These are phyloP conservation scores for Anorthoa munda DNA, from an alignment of 2,888 invertebrate species.

Conservation along the genomic window DNA sequence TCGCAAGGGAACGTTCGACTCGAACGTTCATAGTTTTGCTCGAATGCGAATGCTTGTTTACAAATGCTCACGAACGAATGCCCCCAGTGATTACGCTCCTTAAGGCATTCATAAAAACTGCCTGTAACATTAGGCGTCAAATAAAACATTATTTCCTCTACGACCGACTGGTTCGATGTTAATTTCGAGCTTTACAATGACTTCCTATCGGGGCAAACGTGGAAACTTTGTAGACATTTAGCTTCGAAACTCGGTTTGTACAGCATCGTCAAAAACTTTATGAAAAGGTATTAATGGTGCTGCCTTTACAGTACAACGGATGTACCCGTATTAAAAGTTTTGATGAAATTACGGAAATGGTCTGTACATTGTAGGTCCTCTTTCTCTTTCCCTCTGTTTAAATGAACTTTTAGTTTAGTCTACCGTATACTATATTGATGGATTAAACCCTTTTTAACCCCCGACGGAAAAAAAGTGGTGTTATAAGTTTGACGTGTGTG, in stretches of 20 bases:
- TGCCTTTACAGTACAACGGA: constrained; percentile 51
- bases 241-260: constrained; percentile 37
- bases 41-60: too few species aligned
- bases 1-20: too few species aligned
- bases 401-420: constrained; percentile 22
- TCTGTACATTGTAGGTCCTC: neutral
- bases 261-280: constrained; percentile 52
- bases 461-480: too few species aligned
- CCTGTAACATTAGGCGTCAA: constrained; percentile 35
- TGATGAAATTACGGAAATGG: constrained; percentile 53
- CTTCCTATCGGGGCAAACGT: constrained; percentile 49
- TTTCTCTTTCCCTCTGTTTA: constrained; percentile 11
- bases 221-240: constrained; percentile 55
- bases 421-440: constrained; percentile 20
- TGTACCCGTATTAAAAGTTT: constrained; percentile 62
- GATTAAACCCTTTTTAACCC: neutral
- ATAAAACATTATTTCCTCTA: constrained; percentile 46
- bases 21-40: too few species aligned
- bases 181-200: constrained; percentile 50
- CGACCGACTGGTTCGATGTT: constrained; percentile 38
- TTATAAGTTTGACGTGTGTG: too few species aligned
- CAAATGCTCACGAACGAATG: too few species aligned
- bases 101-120: constrained; percentile 67
- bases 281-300: constrained; percentile 58
- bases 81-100: too few species aligned